These are phyloP conservation scores for Aix galericulata DNA, from an alignment of 2,113 vertebrate genomes.

Conservation along the genomic window DNA sequence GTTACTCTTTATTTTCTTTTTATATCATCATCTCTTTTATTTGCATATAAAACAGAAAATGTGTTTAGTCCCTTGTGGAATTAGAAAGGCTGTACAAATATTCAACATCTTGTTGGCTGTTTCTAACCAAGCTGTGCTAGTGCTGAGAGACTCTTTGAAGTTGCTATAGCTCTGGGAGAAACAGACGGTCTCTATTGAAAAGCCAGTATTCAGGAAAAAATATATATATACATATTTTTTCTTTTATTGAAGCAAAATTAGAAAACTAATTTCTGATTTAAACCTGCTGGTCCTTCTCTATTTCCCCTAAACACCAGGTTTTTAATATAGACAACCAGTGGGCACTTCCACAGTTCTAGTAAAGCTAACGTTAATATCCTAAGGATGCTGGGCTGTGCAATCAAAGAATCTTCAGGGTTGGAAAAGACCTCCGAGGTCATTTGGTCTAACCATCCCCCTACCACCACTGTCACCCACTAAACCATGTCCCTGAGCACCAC, in stretches of 20 bases:
- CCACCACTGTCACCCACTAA: too few relatives aligned
- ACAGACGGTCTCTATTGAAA: background rate
- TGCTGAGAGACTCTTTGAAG: slow-evolving; percentile 25
- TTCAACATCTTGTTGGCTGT: slow-evolving; percentile 5
- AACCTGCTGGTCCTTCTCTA: background rate
- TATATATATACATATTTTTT: background rate
- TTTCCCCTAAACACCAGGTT: background rate
- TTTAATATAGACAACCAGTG: background rate
- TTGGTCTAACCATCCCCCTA: too few relatives aligned
- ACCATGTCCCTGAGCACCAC: too few relatives aligned
- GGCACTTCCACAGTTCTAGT: background rate
- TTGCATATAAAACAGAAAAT: slow-evolving; percentile 37
- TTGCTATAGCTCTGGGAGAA: background rate
- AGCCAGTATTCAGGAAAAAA: background rate
- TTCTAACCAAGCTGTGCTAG: slow-evolving; percentile 39
- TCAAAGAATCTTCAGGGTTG: too few relatives aligned
- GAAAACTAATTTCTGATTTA: background rate
- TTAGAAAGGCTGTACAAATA: slow-evolving; percentile 37
- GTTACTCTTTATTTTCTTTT: background rate
- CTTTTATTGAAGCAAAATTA: background rate
- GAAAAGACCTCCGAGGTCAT: too few relatives aligned
- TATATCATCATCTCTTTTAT: background rate
- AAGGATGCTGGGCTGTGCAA: background rate
- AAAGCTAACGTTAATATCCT: background rate
- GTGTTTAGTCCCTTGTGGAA: background rate